Conservation (phyloP, 1,140 invertebrate genomes). For the Panulirus ornatus region DNA sequence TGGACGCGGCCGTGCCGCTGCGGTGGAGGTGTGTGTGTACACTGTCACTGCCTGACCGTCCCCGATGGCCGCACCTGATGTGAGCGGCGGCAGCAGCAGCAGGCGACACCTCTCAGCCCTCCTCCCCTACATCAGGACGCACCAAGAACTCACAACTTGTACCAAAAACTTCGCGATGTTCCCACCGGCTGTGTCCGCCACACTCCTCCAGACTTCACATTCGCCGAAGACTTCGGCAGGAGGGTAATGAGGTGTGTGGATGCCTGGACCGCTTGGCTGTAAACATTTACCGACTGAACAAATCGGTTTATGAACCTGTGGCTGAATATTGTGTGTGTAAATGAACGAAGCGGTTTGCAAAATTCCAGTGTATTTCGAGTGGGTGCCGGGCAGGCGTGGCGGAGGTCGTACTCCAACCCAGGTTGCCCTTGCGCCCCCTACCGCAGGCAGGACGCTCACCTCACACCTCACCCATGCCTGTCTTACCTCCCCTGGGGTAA, state of each 20-base stretch:
- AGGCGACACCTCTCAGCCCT: constrained; percentile 24
- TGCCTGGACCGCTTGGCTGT: not conserved
- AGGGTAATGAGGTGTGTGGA: not conserved
- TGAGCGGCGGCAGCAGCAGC: too few species aligned
- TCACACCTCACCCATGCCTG: not conserved
- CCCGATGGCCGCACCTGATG: constrained; percentile 31
- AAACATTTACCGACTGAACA: not conserved
- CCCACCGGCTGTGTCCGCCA: not conserved
- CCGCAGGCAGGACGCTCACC: not conserved
- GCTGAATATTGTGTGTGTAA: not conserved
- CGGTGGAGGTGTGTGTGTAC: not conserved
- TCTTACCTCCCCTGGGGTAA: not conserved
- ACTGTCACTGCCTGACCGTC: constrained; percentile 10
- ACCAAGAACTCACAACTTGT: constrained; percentile 24
- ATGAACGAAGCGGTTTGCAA: constrained; percentile 57
- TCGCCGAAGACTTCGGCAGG: too few species aligned
- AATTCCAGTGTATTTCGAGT: constrained; percentile 21
- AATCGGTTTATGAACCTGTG: not conserved
- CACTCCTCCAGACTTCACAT: not conserved
- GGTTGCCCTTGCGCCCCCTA: constrained; percentile 12
- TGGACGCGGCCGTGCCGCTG: not conserved
- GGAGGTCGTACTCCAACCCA: constrained; percentile 23
- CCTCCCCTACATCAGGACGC: constrained; percentile 2
- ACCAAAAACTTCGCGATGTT: not conserved
- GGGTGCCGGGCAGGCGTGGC: constrained; percentile 10